A percentile compares a stretch with the other conserved stretches of the same genome.
phyloP scores from a whole-genome alignment of 37 sponge, comb jelly and placozoan genomes.

The Amphimedon queenslandica region DNA sequence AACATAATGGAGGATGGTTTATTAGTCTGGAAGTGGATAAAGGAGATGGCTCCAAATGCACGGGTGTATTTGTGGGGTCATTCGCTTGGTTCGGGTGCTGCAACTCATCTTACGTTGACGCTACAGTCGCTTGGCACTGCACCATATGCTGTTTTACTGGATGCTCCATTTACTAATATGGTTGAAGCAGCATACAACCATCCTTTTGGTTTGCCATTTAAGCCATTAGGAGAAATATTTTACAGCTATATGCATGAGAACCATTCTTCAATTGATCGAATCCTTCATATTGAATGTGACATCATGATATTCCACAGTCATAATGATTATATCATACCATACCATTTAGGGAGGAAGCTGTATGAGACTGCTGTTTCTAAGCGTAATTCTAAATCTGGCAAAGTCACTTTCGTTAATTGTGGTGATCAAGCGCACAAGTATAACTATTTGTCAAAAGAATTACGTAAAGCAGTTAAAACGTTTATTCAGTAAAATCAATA shows the following conservation, averaged over 20 bases:
- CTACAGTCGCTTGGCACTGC: not conserved
- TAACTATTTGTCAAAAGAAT: constrained; percentile 29
- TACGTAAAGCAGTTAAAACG: constrained; percentile 20
- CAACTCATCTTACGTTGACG: constrained; percentile 49
- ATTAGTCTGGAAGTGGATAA: constrained; percentile 69
- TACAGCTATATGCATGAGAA: constrained; percentile 33
- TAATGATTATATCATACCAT: constrained; percentile 61
- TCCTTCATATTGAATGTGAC: constrained; percentile 40
- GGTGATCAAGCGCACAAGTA: constrained; percentile 48
- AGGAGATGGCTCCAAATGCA: constrained; percentile 32
- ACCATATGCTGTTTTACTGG: constrained; percentile 60
- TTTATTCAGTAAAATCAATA: constrained; percentile 52
- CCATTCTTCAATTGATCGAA: constrained; percentile 35
- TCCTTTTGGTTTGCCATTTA: constrained; percentile 37
- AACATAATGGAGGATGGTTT: constrained; percentile 72
- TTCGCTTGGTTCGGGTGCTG: constrained; percentile 80
- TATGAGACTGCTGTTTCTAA: constrained; percentile 30
- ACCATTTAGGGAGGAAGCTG: constrained; percentile 44
- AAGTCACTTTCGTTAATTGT: constrained; percentile 54
- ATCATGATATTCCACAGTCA: constrained; percentile 70
- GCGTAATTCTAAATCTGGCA: not conserved
- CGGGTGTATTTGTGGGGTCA: constrained; percentile 85
- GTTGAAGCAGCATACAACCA: constrained; percentile 54
- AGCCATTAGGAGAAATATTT: constrained; percentile 39
- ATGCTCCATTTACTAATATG: constrained; percentile 76